Evolutionary conservation across 2,113 vertebrate species (phyloP), one percentile per base, ranked within the genome.

Genomic region (Onychostruthus taczanowskii): DNA sequence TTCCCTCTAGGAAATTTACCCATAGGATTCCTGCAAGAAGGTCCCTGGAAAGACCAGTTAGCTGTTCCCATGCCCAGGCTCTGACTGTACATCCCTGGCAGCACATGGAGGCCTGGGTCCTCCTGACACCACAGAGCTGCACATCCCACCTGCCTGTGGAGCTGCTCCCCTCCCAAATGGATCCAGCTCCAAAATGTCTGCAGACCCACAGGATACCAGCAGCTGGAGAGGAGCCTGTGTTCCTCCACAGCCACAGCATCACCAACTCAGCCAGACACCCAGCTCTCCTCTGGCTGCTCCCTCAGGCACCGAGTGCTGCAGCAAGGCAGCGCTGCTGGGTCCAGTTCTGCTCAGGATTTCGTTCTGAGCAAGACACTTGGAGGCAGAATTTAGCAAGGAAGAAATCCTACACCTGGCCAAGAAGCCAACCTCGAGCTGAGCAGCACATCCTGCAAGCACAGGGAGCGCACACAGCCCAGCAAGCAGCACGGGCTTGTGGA

Each of bases 191-290:
- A 24, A 11, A 37, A 28, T 0, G 2, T 9, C 86, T 39, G 30
- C 9, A 2, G 37, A 56, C 3, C 13, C 62, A 39, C 5, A 6
- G 0, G 0, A 41, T 12, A 19, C 11, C 80, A 84, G 43, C 73
- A 73, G 80, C 58, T 4, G 1, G 28, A 59, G 16, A 52, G 31
- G 13, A 49, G 9, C 6, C 2, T 7, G 11, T 1, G 2, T 1
- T 69, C n/a, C 47, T 63, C 52, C 4, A n/a, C 16, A 78, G 23
- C 18, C 12, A 6, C 49, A 33, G 61, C 69, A 33, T 15, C n/a
- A 5, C 3, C 0, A 5, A 0, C 50, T 44, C 16, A 3, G 1
- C 0, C 7, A 64, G 37, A 22, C 13, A 24, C 14, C 26, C 44
- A 9, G 23, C 55, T n/a, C 73, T 44, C 26, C 68, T 87, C 33